These are phyloP conservation scores for Pipra filicauda DNA, from an alignment of 2,113 vertebrate genomes.

Conservation along the genomic window DNA sequence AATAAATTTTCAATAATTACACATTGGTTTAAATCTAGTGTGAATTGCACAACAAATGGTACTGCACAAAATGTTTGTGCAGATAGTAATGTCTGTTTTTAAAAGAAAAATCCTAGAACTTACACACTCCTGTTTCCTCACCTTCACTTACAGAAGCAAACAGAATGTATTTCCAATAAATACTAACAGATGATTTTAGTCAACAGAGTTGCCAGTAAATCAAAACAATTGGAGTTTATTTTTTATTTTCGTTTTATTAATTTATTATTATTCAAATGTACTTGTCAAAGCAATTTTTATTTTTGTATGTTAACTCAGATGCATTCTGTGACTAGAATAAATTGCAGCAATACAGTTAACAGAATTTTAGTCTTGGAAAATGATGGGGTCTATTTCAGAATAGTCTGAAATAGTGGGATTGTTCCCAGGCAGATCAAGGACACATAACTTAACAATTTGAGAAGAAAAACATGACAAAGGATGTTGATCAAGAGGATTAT, in stretches of 20 bases:
- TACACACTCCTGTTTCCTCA: neutral
- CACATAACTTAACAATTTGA: neutral
- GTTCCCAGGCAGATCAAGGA: neutral
- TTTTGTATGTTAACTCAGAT: neutral
- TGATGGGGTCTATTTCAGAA: neutral
- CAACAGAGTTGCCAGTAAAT: neutral
- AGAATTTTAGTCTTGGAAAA: neutral
- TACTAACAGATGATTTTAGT: neutral
- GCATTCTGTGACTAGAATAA: neutral
- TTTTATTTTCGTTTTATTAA: neutral
- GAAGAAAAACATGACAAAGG: neutral
- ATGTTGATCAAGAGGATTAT: neutral
- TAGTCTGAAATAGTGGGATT: neutral
- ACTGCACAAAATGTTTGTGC: neutral
- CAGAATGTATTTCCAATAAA: neutral
- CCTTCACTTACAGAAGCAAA: neutral
- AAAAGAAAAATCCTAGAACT: neutral
- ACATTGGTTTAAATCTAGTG: neutral
- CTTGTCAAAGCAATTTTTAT: neutral
- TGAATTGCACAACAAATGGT: neutral
- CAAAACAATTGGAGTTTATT: neutral
- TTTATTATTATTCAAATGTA: neutral
- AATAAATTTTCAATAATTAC: neutral
- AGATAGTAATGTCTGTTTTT: neutral
- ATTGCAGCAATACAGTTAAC: neutral